Evolutionary conservation across 1,140 invertebrate species (phyloP).

Genomic region (Drosophila persimilis): DNA sequence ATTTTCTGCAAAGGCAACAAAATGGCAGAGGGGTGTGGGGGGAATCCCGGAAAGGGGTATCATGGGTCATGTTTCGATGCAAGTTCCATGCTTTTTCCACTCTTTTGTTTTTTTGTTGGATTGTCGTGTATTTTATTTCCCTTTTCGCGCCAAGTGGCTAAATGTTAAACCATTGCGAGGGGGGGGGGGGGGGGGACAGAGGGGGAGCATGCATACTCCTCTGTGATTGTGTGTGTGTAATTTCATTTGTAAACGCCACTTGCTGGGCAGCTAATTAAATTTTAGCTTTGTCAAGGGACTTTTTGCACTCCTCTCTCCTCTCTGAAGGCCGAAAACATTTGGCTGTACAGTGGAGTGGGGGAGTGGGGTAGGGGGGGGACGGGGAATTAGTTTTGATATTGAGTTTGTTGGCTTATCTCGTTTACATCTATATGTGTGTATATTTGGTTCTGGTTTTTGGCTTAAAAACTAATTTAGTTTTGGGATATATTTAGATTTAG

Average conservation of each 20-base stretch:
- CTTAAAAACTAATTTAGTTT: not conserved
- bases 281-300: constrained; percentile 78
- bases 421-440: no score
- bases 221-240: constrained; percentile 49
- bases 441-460: no score
- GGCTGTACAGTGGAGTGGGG: no score
- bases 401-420: not conserved
- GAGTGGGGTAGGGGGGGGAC: not conserved
- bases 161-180: constrained; percentile 68
- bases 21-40: not conserved
- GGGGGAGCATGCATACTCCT: constrained; percentile 28
- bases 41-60: no score
- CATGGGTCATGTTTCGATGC: constrained; percentile 45
- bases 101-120: constrained; percentile 36
- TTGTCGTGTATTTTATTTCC: constrained; percentile 63
- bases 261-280: constrained; percentile 78
- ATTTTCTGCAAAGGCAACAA: constrained; percentile 29
- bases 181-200: not conserved
- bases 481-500: not conserved
- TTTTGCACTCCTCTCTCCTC: constrained; percentile 54
- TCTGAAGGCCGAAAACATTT: not conserved
- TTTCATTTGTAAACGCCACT: constrained; percentile 79
- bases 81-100: constrained; percentile 26
- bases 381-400: not conserved
- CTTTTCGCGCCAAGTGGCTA: constrained; percentile 73